Conservation (phyloP, 1,140 invertebrate species). For the Magallana ariakensis region DNA sequence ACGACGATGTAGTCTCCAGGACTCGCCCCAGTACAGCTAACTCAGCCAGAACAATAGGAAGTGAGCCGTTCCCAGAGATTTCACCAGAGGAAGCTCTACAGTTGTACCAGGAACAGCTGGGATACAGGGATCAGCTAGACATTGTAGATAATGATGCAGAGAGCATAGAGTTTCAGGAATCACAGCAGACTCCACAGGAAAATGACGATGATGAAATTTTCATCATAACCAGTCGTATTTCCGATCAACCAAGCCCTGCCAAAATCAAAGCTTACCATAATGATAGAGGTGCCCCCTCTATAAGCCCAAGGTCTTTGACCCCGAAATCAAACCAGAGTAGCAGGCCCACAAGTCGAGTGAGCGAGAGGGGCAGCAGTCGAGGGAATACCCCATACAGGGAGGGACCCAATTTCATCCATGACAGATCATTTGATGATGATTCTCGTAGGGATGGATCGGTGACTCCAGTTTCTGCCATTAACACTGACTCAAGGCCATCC, state of each 20-base stretch:
- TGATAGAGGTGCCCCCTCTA: slow-evolving; percentile 59
- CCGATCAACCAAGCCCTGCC: slow-evolving; percentile 61
- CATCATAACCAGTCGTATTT: slow-evolving; percentile 62
- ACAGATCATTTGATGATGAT: slow-evolving; percentile 27
- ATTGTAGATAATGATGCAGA: slow-evolving; percentile 52
- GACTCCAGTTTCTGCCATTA: slow-evolving; percentile 47
- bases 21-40: slow-evolving; percentile 68
- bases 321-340: slow-evolving; percentile 40
- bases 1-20: slow-evolving; percentile 44
- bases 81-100: slow-evolving; percentile 72
- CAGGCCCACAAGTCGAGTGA: slow-evolving; percentile 24
- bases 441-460: slow-evolving; percentile 48
- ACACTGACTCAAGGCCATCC: slow-evolving; percentile 30
- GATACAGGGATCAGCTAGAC: slow-evolving; percentile 41
- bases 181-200: slow-evolving; percentile 52
- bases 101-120: slow-evolving; percentile 62
- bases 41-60: slow-evolving; percentile 71
- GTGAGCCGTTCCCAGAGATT: slow-evolving; percentile 73
- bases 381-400: slow-evolving; percentile 36
- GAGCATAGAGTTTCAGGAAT: slow-evolving; percentile 56
- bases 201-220: slow-evolving; percentile 71
- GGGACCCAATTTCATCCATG: background rate
- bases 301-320: slow-evolving; percentile 47
- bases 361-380: slow-evolving; percentile 4
- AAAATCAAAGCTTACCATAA: slow-evolving; percentile 63